These are phyloP conservation scores for Acanthosepion lycidas DNA, from an alignment of 2,888 invertebrate species.

Conservation along the genomic window DNA sequence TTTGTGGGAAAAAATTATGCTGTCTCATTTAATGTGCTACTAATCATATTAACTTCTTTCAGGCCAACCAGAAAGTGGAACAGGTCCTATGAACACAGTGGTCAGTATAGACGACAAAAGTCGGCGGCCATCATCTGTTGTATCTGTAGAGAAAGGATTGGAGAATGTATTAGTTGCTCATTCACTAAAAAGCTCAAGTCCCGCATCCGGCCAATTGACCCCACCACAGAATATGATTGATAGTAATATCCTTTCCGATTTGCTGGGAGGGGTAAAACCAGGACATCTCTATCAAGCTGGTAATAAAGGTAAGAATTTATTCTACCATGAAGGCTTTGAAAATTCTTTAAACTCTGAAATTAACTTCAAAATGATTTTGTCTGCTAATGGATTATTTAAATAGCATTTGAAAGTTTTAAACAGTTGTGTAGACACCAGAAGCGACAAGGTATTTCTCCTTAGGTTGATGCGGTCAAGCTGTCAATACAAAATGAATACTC, in stretches of 20 bases:
- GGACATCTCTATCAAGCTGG: not conserved
- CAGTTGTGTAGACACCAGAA: too few species aligned
- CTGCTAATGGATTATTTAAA: too few species aligned
- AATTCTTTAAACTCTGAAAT: too few species aligned
- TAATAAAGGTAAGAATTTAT: not conserved
- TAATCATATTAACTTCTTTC: not conserved
- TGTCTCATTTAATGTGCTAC: too few species aligned
- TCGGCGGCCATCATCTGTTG: not conserved
- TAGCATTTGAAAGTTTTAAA: too few species aligned
- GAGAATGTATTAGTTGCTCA: not conserved
- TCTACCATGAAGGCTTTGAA: not conserved
- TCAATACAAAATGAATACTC: too few species aligned
- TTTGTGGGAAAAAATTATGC: too few species aligned
- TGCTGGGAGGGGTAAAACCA: not conserved
- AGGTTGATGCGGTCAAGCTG: too few species aligned
- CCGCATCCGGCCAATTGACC: not conserved
- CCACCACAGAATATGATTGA: not conserved
- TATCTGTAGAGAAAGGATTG: not conserved
- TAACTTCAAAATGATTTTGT: too few species aligned
- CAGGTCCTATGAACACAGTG: not conserved
- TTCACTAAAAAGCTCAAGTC: not conserved
- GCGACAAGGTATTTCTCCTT: too few species aligned
- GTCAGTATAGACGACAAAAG: not conserved
- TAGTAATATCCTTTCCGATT: not conserved
- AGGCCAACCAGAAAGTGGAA: not conserved